phyloP scores from a whole-genome alignment of 2,888 invertebrate genomes.

The Netelia melanura region DNA sequence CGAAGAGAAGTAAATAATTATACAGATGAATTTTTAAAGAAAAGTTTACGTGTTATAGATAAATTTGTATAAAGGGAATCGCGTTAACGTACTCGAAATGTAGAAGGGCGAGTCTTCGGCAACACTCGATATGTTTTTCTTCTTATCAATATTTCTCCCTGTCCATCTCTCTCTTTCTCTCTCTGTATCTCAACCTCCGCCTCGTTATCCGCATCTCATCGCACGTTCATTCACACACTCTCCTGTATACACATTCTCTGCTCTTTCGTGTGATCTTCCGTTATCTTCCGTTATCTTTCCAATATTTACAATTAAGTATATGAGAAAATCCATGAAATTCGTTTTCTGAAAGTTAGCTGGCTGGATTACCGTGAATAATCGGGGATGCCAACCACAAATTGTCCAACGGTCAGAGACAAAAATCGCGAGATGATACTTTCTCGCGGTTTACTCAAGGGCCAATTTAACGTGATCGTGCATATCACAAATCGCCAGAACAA shows the following conservation, averaged over 20 bases:
- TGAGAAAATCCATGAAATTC: constrained; percentile 18
- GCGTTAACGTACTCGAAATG: constrained; percentile 43
- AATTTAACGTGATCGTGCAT: constrained; percentile 21
- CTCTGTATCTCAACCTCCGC: constrained; percentile 17
- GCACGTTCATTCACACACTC: neutral
- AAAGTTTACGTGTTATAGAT: constrained; percentile 62
- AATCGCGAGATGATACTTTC: neutral
- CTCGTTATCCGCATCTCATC: neutral
- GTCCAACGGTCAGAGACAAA: neutral
- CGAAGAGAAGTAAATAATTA: constrained; percentile 55
- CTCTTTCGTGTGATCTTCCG: constrained; percentile 40
- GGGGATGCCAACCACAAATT: neutral
- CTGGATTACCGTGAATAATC: neutral
- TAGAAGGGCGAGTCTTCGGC: constrained; percentile 40
- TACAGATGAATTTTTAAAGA: constrained; percentile 57
- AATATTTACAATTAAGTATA: constrained; percentile 15
- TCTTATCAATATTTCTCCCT: neutral
- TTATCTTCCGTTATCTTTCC: constrained; percentile 23
- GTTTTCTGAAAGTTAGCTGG: constrained; percentile 6
- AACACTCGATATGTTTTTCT: constrained; percentile 26
- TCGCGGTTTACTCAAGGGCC: neutral
- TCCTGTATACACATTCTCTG: constrained; percentile 46
- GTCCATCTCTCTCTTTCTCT: neutral
- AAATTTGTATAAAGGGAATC: constrained; percentile 65
- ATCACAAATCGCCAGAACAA: constrained; percentile 34